Evolutionary conservation across 1,140 invertebrate species (phyloP), one percentile per base, ranked within the genome.

Genomic region (Drosophila willistoni): DNA sequence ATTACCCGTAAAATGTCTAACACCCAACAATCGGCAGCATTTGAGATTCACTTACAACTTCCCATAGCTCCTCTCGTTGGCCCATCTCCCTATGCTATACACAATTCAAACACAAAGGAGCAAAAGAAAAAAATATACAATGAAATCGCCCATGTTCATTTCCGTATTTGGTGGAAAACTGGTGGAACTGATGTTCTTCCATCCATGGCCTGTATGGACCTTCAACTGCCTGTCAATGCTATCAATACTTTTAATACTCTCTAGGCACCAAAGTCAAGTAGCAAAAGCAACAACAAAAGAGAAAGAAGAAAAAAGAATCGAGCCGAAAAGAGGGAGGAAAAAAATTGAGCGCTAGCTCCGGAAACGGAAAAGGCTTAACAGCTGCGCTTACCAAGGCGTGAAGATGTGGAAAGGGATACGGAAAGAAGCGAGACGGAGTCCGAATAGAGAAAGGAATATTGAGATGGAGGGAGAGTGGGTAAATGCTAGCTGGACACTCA

Each of bases 361-460:
- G 84, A 87, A 87, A 84, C 84, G 84, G 80, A 83, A 79, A 87
- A 87, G 84, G 84, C 84, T 87, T 87, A 87, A 87, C 84, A 89
- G 84, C 84, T 84, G 77, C 80, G 80, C 78, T 89, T 86, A 79
- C 72, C 77, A 61, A 72, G 66, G 71, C 75, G 77, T 42, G 51
- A 64, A 57, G 63, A 59, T 64, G 73, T 34, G 17, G 41, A 60
- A 44, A 29, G 41, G 42, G 34, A 51, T 51, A 17, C 64, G 42
- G 42, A 61, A 56, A 67, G 64, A 41, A 59, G 19, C 36, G 60
- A 63, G 36, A 36, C 22, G 7, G 44, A 41, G 13, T 3, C 51
- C 12, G 44, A 51, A 36, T 10, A 25, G 13, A 44, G 19, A 5
- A 7, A n/a, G 47, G 12, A 29, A 29, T 29, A 29, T 29, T 5